Evolutionary conservation across 2,888 invertebrate genomes (phyloP), one percentile per base, ranked within the genome.

Genomic region (Lasioglossum zephyrum): DNA sequence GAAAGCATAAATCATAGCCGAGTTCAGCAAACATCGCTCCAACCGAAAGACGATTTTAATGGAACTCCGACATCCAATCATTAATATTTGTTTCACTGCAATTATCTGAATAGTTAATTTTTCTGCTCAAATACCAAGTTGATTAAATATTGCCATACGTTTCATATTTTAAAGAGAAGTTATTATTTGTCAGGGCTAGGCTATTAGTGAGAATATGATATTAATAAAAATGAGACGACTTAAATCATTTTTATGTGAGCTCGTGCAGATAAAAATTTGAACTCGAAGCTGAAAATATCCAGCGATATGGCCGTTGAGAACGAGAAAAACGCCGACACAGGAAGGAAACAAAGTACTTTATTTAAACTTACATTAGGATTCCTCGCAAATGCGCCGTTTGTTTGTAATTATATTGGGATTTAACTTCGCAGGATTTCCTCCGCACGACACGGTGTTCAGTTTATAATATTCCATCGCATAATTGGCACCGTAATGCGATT

Each of bases 401-500:
- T 18, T 31, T 66, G 41, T 69, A 69, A 69, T 69, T 69, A 22
- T 69, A 39, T 41, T 41, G 4, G 69, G 9, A 39, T 69, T 39
- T 39, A 41, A 36, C 36, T n/a, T 69, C 36, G 22, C 4, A 11
- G 22, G n/a, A 69, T 69, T 69, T n/a, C 0, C 22, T 41, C 22
- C n/a, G 22, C 36, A 11, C 4, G 1, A n/a, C 36, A 69, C 39
- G 9, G 36, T 39, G 11, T 41, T 39, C 36, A 4, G n/a, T 22
- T 69, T 41, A 69, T 31, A 31, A 63, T 31, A 63, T 63, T 31
- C 16, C 63, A 69, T 11, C n/a, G 22, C 11, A n/a, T 69, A n/a
- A 31, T 44, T 57, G 75, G 53, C 26, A 47, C 18, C 18, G 16
- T 63, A 76, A 63, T n/a, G 41, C 60, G 75, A 63, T 41, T 39